A percentile compares a stretch with the other conserved stretches of the same genome.
Conservation (phyloP, 2,888 invertebrate genomes). For the Drosophila prostipennis region DNA sequence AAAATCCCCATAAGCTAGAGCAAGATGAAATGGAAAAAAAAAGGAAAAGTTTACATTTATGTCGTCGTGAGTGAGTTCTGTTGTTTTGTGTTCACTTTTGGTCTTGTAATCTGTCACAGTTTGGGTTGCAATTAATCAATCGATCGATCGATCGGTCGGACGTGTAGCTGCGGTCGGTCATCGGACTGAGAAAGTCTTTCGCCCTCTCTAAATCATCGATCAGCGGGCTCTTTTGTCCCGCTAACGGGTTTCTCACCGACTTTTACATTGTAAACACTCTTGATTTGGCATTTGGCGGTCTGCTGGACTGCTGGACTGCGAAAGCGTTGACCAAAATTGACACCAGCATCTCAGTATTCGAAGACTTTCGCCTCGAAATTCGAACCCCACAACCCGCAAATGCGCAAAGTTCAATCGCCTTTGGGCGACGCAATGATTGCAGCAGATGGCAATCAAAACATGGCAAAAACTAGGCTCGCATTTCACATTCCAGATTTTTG, state of each 20-base stretch:
- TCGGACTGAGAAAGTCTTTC: slow-evolving; percentile 42
- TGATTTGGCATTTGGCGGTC: slow-evolving; percentile 28
- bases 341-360: slow-evolving; percentile 13
- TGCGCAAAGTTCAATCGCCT: slow-evolving; percentile 31
- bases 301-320: slow-evolving; percentile 36
- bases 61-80: slow-evolving; percentile 19
- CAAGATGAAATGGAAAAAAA: not conserved
- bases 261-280: slow-evolving; percentile 56
- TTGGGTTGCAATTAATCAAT: slow-evolving; percentile 19
- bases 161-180: slow-evolving; percentile 29
- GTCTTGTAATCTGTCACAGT: slow-evolving; percentile 3
- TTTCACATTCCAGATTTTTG: slow-evolving; percentile 14
- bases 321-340: slow-evolving; percentile 62
- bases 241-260: slow-evolving; percentile 38
- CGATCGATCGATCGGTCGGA: slow-evolving; percentile 21
- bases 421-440: slow-evolving; percentile 3
- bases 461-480: slow-evolving; percentile 16
- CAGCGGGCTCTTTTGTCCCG: slow-evolving; percentile 15
- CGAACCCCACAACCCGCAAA: not conserved
- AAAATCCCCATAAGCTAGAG: slow-evolving; percentile 6
- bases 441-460: not conserved
- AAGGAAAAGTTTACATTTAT: not conserved
- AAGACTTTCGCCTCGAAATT: slow-evolving; percentile 59
- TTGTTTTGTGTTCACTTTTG: slow-evolving; percentile 1
- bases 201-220: slow-evolving; percentile 16